Evolutionary conservation across 2,888 invertebrate genomes (phyloP).

Genomic region (Smittia sp.): DNA sequence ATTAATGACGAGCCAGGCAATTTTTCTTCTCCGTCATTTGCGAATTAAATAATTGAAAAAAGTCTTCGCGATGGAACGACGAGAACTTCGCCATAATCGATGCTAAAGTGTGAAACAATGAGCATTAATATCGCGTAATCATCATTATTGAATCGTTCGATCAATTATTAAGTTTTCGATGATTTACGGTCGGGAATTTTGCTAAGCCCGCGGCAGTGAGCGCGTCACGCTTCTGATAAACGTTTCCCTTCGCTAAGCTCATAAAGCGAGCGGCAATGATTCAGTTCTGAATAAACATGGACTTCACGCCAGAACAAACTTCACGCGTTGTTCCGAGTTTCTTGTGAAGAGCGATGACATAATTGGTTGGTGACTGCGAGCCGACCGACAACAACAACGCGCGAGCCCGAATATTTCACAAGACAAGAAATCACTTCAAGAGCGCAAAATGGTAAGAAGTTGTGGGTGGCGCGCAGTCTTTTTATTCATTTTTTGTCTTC

Average conservation of each 20-base stretch:
- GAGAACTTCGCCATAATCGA: not conserved
- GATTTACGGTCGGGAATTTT: not conserved
- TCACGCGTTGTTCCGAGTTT: not conserved
- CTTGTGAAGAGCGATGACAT: not conserved
- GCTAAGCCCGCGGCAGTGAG: not conserved
- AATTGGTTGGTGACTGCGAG: slow-evolving; percentile 7
- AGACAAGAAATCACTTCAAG: not conserved
- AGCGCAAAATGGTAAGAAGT: not conserved
- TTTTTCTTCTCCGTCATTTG: not conserved
- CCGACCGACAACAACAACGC: not conserved
- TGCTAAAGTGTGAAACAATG: slow-evolving; percentile 25
- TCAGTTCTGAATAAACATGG: slow-evolving; percentile 6
- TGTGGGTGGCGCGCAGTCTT: slow-evolving; percentile 23
- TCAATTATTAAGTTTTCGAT: slow-evolving; percentile 10
- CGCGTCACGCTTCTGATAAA: not conserved
- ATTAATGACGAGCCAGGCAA: not conserved
- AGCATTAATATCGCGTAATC: slow-evolving; percentile 6
- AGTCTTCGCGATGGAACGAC: not conserved
- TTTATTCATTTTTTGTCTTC: not conserved
- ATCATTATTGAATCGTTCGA: not conserved
- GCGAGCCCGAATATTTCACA: slow-evolving; percentile 7
- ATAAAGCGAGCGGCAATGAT: not conserved
- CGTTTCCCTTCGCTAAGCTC: not conserved
- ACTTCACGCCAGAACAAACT: slow-evolving; percentile 17
- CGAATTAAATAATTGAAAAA: not conserved